Percentiles rank a stretch among this genome's conserved stretches.
These are phyloP conservation scores for Eurytoma californica DNA, from an alignment of 2,888 invertebrate genomes.

Conservation along the genomic window DNA sequence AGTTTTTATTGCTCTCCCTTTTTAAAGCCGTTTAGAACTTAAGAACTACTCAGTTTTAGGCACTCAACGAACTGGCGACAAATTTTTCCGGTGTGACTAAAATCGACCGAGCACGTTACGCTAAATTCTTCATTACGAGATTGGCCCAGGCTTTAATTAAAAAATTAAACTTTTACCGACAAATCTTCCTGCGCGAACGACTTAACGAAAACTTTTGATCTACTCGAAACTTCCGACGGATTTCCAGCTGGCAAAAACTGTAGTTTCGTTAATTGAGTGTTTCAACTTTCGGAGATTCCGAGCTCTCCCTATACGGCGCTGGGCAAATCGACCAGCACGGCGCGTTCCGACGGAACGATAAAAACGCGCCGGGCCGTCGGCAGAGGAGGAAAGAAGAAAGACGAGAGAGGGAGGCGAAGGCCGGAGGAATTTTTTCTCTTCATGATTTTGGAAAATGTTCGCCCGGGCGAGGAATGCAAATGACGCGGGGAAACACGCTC, in stretches of 20 bases:
- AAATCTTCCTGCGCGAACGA: not conserved
- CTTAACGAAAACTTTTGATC: too few species aligned
- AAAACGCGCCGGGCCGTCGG: constrained; percentile 1
- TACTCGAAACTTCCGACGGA: not conserved
- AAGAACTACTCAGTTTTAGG: constrained; percentile 16
- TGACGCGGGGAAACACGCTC: constrained; percentile 57
- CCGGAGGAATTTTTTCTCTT: constrained; percentile 18
- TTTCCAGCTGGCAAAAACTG: not conserved
- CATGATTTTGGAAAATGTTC: constrained; percentile 46
- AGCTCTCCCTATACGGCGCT: not conserved
- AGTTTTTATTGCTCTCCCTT: constrained; percentile 43
- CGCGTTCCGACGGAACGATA: constrained; percentile 48
- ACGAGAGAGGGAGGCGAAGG: too few species aligned
- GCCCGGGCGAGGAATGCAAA: constrained; percentile 68
- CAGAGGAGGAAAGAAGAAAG: constrained; percentile 6
- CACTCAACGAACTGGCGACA: constrained; percentile 7
- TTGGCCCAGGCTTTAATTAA: not conserved
- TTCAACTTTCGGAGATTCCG: constrained; percentile 39
- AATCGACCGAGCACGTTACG: not conserved
- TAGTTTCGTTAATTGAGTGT: constrained; percentile 46
- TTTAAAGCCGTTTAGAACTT: constrained; percentile 36
- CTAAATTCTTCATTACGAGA: too few species aligned
- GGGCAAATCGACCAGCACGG: constrained; percentile 20
- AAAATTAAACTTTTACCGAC: not conserved
- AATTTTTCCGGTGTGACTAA: constrained; percentile 2